These are phyloP conservation scores for Catocala fraxini DNA, from an alignment of 2,888 invertebrate genomes.

Conservation along the genomic window DNA sequence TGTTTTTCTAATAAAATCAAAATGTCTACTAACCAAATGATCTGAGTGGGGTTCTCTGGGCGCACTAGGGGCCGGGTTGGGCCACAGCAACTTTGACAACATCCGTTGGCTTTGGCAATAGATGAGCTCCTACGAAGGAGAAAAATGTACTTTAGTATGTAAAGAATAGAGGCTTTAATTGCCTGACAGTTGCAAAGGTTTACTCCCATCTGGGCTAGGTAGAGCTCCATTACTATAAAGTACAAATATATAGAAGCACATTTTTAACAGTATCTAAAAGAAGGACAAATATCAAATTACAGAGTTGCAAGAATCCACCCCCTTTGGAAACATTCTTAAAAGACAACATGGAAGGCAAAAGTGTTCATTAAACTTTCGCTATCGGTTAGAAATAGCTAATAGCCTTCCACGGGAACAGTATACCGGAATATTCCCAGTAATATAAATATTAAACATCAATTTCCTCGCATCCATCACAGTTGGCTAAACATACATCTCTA, in stretches of 20 bases:
- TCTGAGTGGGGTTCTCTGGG: conserved; percentile 86
- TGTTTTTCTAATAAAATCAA: conserved; percentile 66
- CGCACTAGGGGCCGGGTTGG: conserved; percentile 85
- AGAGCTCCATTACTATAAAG: not conserved
- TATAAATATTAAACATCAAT: not conserved
- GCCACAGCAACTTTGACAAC: conserved; percentile 88
- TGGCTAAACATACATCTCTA: not conserved
- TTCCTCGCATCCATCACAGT: not conserved
- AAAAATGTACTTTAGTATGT: conserved; percentile 83
- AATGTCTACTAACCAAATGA: conserved; percentile 87
- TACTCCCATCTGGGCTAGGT: not conserved
- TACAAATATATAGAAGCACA: not conserved
- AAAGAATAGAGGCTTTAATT: conserved; percentile 71
- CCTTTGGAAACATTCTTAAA: no score
- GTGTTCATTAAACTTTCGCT: not conserved
- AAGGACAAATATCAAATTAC: no score
- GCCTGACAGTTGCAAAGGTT: conserved; percentile 58
- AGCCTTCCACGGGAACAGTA: not conserved
- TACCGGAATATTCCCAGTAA: not conserved
- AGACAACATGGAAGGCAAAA: not conserved
- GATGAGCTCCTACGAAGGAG: conserved; percentile 88
- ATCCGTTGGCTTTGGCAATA: conserved; percentile 88
- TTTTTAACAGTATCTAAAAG: no score
- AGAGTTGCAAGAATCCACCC: no score
- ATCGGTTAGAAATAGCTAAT: not conserved